Evolutionary conservation across 2,888 invertebrate genomes (phyloP).

Genomic region (Bellardia bayeri): DNA sequence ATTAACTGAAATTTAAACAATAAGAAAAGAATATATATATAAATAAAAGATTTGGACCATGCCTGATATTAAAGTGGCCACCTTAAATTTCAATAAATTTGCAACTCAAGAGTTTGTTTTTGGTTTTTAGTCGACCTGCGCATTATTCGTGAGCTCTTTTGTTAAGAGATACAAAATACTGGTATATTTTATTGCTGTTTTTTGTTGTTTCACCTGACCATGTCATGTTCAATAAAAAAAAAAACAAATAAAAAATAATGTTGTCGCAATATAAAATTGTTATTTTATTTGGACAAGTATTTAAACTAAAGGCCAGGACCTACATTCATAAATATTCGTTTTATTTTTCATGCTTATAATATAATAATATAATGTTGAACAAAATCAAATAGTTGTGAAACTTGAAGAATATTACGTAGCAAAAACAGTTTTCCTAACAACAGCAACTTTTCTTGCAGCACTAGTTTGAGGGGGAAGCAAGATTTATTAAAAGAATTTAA

Average conservation of each 20-base stretch:
- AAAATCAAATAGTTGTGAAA: too few relatives aligned
- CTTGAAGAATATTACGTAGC: too few relatives aligned
- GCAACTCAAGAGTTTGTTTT: constrained; percentile 29
- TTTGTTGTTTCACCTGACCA: constrained; percentile 61
- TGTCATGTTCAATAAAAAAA: constrained; percentile 31
- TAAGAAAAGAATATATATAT: not conserved
- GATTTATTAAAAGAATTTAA: too few relatives aligned
- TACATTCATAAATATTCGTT: constrained; percentile 36
- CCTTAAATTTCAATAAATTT: constrained; percentile 45
- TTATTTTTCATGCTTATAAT: too few relatives aligned
- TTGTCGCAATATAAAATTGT: constrained; percentile 47
- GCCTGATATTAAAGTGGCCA: constrained; percentile 35
- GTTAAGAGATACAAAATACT: constrained; percentile 47
- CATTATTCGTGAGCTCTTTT: constrained; percentile 1
- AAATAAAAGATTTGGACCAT: not conserved
- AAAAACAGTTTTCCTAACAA: too few relatives aligned
- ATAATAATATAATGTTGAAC: too few relatives aligned
- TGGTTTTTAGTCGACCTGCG: constrained; percentile 39
- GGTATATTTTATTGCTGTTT: constrained; percentile 51
- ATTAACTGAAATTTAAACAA: not conserved
- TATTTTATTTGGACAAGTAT: constrained; percentile 59
- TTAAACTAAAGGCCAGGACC: constrained; percentile 59
- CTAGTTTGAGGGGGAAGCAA: too few relatives aligned
- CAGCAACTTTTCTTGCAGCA: too few relatives aligned
- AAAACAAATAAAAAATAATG: constrained; percentile 4